Conservation (phyloP, 2,888 invertebrate species). For the Nemurella pictetii region DNA sequence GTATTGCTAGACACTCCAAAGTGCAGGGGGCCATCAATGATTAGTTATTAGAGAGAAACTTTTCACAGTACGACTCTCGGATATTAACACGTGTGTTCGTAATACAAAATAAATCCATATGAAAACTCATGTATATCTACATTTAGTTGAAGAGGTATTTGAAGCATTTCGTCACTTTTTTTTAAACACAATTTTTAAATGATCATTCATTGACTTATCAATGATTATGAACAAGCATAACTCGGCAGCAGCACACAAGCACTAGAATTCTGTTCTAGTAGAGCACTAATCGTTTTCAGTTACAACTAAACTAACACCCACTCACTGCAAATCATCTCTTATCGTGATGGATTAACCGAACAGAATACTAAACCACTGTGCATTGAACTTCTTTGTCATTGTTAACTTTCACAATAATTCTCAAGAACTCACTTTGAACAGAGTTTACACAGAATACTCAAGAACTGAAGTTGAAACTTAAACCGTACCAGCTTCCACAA, state of each 20-base stretch:
- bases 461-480: background rate
- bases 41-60: background rate
- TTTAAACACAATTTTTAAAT: background rate
- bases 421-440: slow-evolving; percentile 30
- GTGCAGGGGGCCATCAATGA: background rate
- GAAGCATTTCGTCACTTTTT: background rate
- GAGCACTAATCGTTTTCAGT: background rate
- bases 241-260: background rate
- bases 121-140: background rate
- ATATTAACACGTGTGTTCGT: background rate
- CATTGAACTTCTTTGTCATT: slow-evolving; percentile 11
- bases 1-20: background rate
- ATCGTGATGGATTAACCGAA: background rate
- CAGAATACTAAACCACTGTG: background rate
- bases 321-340: background rate
- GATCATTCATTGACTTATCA: background rate
- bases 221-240: background rate
- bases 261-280: background rate
- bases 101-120: background rate
- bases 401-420: slow-evolving; percentile 30
- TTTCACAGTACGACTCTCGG: background rate
- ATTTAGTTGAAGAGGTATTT: background rate
- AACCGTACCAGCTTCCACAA: background rate
- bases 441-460: background rate
- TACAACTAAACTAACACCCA: background rate